These are phyloP conservation scores for Anabacerthia variegaticeps DNA, from an alignment of 2,797 vertebrate genomes.

Conservation along the genomic window DNA sequence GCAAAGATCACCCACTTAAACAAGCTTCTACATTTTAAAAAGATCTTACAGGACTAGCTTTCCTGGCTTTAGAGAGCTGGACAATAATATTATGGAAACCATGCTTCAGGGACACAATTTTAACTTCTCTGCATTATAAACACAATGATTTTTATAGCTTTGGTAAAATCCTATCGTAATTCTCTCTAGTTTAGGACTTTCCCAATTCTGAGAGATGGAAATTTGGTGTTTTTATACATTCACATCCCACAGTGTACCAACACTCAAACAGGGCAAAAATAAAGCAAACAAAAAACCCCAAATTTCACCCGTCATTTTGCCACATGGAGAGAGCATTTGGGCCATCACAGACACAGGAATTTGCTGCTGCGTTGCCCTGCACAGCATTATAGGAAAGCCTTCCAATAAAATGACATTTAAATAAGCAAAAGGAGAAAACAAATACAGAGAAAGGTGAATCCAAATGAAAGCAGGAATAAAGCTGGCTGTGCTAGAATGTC, in stretches of 20 bases:
- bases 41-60: not conserved
- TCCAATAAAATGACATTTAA: not conserved
- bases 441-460: not conserved
- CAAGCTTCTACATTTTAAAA: not conserved
- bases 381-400: not conserved
- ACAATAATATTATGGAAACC: not conserved
- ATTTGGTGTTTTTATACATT: not conserved
- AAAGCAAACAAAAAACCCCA: not conserved
- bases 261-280: not conserved
- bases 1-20: not conserved
- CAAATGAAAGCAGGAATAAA: constrained; percentile 13
- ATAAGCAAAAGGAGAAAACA: not conserved
- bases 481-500: not conserved
- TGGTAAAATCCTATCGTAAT: not conserved
- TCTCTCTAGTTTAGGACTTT: not conserved
- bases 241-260: not conserved
- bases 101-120: not conserved
- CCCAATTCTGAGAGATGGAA: not conserved
- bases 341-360: not conserved
- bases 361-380: not conserved
- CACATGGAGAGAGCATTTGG: not conserved
- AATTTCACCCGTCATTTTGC: not conserved
- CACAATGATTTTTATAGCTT: not conserved
- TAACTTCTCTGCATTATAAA: not conserved
- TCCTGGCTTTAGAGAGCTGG: not conserved